Percentiles rank a stretch among this genome's conserved stretches.
Evolutionary conservation across 2,888 invertebrate species (phyloP).

Genomic region (Drosophila borealis): DNA sequence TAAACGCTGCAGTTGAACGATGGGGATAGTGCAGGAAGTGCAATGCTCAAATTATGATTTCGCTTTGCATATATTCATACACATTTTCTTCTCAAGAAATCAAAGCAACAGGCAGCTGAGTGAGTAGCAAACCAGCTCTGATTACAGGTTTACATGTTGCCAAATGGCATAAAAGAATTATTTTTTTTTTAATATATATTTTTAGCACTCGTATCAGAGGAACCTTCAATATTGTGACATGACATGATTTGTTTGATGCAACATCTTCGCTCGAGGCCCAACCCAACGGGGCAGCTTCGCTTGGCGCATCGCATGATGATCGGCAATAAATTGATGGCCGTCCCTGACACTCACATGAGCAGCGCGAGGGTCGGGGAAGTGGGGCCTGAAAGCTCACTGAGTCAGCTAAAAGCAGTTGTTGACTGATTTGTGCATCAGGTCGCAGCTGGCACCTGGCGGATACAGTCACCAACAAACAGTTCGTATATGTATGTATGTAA

Average conservation of each 20-base stretch:
- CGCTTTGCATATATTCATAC: conserved; percentile 19
- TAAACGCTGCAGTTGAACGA: background rate
- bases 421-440: conserved; percentile 41
- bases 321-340: conserved; percentile 74
- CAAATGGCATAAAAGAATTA: conserved; percentile 14
- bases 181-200: conserved; percentile 29
- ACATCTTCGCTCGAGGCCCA: conserved; percentile 21
- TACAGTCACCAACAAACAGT: conserved; percentile 28
- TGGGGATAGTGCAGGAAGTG: conserved; percentile 20
- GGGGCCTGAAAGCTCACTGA: conserved; percentile 48
- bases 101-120: conserved; percentile 31
- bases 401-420: conserved; percentile 71
- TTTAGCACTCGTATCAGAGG: conserved; percentile 55
- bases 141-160: conserved; percentile 43
- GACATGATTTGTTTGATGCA: conserved; percentile 68
- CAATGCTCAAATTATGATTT: conserved; percentile 34
- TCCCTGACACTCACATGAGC: conserved; percentile 28
- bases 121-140: conserved; percentile 32
- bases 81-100: conserved; percentile 10
- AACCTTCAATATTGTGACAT: conserved; percentile 76
- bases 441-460: conserved; percentile 32
- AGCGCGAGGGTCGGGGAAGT: background rate
- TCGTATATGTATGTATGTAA: conserved; percentile 1
- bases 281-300: conserved; percentile 23
- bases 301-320: conserved; percentile 73